phyloP scores from a whole-genome alignment of 2,113 vertebrate genomes.

The Lophius piscatorius region DNA sequence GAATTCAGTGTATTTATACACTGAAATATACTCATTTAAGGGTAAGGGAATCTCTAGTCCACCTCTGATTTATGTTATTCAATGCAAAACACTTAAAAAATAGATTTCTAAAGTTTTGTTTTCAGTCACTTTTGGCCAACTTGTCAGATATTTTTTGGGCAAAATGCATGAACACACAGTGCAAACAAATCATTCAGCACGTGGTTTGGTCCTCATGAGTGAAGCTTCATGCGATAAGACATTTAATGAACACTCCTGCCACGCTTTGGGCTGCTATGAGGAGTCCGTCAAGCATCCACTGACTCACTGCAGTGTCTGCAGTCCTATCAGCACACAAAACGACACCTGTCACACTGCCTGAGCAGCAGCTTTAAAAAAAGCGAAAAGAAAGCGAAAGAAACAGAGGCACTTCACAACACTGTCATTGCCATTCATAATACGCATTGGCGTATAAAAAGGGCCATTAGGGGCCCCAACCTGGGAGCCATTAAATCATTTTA shows the following conservation, averaged over 20 bases:
- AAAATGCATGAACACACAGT: conserved; percentile 14
- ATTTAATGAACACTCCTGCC: conserved; percentile 35
- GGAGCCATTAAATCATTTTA: conserved; percentile 99
- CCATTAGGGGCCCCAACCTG: conserved; percentile 98
- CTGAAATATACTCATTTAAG: too few species aligned
- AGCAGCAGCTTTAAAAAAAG: conserved; percentile 61
- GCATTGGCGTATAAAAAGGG: conserved; percentile 98
- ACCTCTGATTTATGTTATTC: too few species aligned
- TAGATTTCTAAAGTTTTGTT: too few species aligned
- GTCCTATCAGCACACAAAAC: conserved; percentile 55
- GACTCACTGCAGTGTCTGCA: conserved; percentile 41
- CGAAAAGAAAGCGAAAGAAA: conserved; percentile 77
- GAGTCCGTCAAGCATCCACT: conserved; percentile 41
- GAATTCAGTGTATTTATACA: too few species aligned
- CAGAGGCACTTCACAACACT: conserved; percentile 97
- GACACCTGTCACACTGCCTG: conserved; percentile 80
- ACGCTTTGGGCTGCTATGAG: conserved; percentile 20
- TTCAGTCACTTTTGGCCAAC: background rate
- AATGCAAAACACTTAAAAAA: background rate
- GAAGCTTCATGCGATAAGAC: conserved; percentile 25
- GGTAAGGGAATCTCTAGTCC: too few species aligned
- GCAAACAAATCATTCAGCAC: conserved; percentile 31
- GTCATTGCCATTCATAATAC: conserved; percentile 99
- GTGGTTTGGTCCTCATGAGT: conserved; percentile 18
- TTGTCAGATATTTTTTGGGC: background rate